A percentile compares a stretch with the other conserved stretches of the same genome.
Evolutionary conservation across 1,140 invertebrate species (phyloP).

Genomic region (Drosophila rufa): DNA sequence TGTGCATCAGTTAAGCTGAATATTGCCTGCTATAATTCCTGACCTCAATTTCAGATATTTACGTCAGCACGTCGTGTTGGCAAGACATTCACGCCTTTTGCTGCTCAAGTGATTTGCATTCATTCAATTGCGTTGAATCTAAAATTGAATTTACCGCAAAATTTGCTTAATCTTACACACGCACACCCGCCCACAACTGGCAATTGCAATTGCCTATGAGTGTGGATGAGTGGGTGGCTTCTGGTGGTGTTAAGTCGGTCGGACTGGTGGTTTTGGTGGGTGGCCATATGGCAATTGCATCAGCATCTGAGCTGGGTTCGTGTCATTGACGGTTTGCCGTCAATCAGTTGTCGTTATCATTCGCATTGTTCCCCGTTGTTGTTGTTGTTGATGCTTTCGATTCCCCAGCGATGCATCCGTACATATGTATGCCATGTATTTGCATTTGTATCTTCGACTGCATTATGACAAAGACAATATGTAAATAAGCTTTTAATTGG

Average conservation of each 20-base stretch:
- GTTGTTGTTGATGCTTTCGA: constrained; percentile 1
- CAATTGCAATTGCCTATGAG: constrained; percentile 16
- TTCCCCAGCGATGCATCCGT: constrained; percentile 26
- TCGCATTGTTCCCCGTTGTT: constrained; percentile 5
- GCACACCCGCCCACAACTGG: constrained; percentile 1
- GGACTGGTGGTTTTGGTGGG: constrained; percentile 17
- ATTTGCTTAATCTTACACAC: constrained; percentile 46
- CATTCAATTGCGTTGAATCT: constrained; percentile 34
- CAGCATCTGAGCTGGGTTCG: constrained; percentile 4
- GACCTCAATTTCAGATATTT: constrained; percentile 8
- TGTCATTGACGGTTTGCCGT: constrained; percentile 67
- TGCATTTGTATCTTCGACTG: constrained; percentile 25
- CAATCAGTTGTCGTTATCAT: constrained; percentile 61
- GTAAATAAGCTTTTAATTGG: constrained; percentile 75
- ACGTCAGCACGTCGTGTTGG: not conserved
- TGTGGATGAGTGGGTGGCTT: constrained; percentile 7
- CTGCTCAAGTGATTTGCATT: constrained; percentile 21
- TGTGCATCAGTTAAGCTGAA: no score
- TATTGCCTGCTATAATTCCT: not conserved
- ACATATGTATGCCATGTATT: constrained; percentile 1
- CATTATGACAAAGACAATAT: constrained; percentile 58
- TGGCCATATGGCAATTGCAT: constrained; percentile 25
- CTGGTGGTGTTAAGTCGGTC: not conserved
- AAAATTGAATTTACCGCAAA: constrained; percentile 49
- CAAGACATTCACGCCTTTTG: constrained; percentile 33